These are phyloP conservation scores for Aspidoscelis tigris DNA, from an alignment of 2,113 vertebrate species.

Conservation along the genomic window DNA sequence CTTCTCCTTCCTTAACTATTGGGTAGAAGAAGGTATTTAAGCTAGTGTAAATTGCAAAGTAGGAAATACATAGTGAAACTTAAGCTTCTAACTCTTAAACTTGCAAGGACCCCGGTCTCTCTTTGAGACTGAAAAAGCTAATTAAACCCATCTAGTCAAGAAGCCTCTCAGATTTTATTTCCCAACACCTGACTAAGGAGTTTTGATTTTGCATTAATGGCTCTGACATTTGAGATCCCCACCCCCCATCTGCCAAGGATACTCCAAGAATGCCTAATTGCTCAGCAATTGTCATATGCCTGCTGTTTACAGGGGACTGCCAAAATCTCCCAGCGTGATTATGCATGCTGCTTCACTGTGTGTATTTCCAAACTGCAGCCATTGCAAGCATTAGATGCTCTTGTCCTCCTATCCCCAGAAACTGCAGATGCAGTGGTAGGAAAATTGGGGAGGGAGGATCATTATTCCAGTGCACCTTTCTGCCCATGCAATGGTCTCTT, in stretches of 20 bases:
- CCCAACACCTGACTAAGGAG: not conserved
- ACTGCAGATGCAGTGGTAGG: constrained; percentile 10
- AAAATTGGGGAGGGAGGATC: not conserved
- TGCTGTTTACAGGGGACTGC: not conserved
- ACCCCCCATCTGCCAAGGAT: constrained; percentile 9
- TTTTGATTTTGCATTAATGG: not conserved
- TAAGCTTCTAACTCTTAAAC: no score
- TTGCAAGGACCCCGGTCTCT: no score
- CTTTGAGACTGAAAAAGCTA: no score
- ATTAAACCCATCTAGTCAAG: no score
- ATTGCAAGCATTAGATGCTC: constrained; percentile 27
- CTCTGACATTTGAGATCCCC: not conserved
- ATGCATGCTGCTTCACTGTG: constrained; percentile 18
- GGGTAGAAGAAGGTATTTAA: no score
- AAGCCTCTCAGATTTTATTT: no score
- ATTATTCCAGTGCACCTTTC: not conserved
- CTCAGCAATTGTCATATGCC: constrained; percentile 18
- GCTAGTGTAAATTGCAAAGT: no score
- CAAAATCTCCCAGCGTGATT: constrained; percentile 9
- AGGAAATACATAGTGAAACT: no score
- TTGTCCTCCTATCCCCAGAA: constrained; percentile 31
- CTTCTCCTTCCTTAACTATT: no score
- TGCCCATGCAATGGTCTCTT: not conserved
- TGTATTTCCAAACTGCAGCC: constrained; percentile 19
- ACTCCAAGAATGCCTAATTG: not conserved